Base-by-base conservation (phyloP, 2,113 vertebrate genomes). In the Anser brachyrhynchus region DNA sequence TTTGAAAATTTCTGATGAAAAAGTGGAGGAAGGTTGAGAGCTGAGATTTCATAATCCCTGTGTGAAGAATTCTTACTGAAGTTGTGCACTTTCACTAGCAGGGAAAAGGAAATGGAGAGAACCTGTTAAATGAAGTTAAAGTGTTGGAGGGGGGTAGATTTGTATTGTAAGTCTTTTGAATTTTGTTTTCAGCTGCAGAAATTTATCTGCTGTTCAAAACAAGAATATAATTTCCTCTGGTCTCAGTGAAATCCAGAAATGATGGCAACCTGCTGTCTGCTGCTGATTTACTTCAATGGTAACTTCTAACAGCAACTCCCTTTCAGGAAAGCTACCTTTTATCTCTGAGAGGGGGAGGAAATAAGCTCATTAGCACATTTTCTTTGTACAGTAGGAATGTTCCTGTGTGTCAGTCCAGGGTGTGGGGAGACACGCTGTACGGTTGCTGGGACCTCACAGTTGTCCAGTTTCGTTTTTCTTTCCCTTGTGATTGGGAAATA, bases 291-390 rank as follows among this genome's bases (percentile, higher is more conserved):
- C 49, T 90, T 93, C 83, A 88, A 10, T 18, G n/a, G 33, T 16
- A 94, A 83, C 82, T 84, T 73, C 90, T 93, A 91, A 87, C 29
- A 91, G 72, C 70, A 79, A 41, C 66, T 94, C 71, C 69, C 61
- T 75, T 96, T 92, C 86, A 89, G 51, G 29, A 91, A 92, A 92
- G 57, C 37, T n/a, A 6, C 78, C 73, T 97, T 97, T 97, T 59
- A 87, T 94, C 92, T 96, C 61, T 43, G 57, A 57, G 61, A 3
- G 8, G 31, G 23, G 14, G 41, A 73, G 44, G 52, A 96, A 94
- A 94, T 80, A 94, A 94, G 31, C 91, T 97, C 90, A 96, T 96
- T 97, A 96, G 54, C 97, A 96, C 95, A 88, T 95, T 96, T 92
- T 95, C 61, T 93, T 87, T 96, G 89, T 86, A 81, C 35, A 39